These are phyloP conservation scores for Sisyra nigra DNA, from an alignment of 2,888 invertebrate species.

Conservation along the genomic window DNA sequence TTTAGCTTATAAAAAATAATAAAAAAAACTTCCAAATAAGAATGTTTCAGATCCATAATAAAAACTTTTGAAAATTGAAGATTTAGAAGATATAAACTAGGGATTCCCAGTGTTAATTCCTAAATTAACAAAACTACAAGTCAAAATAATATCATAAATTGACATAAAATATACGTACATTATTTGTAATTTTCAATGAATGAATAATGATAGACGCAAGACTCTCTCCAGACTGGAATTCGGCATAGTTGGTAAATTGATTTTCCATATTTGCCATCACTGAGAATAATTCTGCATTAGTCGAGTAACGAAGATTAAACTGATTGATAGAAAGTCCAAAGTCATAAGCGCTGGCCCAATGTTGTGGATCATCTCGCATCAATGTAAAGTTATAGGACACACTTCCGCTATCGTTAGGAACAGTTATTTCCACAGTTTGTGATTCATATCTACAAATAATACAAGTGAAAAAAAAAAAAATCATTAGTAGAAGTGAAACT, in stretches of 20 bases:
- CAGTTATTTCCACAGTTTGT: constrained; percentile 41
- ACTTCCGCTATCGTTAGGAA: constrained; percentile 35
- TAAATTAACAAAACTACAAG: too few relatives aligned
- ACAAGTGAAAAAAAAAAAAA: background rate
- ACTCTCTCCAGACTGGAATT: constrained; percentile 52
- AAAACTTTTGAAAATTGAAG: too few relatives aligned
- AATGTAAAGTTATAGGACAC: constrained; percentile 60
- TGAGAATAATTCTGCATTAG: constrained; percentile 43
- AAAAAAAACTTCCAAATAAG: too few relatives aligned
- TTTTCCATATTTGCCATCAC: constrained; percentile 53
- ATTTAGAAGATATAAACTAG: too few relatives aligned
- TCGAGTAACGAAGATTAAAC: constrained; percentile 45
- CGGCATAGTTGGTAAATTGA: constrained; percentile 46
- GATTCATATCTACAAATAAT: constrained; percentile 37
- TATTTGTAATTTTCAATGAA: constrained; percentile 53
- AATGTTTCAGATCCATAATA: too few relatives aligned
- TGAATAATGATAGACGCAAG: constrained; percentile 47
- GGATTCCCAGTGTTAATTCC: too few relatives aligned
- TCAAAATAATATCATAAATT: too few relatives aligned
- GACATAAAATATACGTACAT: constrained; percentile 39
- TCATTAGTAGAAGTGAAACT: too few relatives aligned
- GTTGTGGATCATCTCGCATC: constrained; percentile 61
- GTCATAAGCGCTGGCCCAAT: constrained; percentile 75
- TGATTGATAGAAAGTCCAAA: constrained; percentile 52
- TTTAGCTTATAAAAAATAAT: too few relatives aligned